Evolutionary conservation across 1,140 invertebrate genomes (phyloP).

Genomic region (Melanaphis sacchari): DNA sequence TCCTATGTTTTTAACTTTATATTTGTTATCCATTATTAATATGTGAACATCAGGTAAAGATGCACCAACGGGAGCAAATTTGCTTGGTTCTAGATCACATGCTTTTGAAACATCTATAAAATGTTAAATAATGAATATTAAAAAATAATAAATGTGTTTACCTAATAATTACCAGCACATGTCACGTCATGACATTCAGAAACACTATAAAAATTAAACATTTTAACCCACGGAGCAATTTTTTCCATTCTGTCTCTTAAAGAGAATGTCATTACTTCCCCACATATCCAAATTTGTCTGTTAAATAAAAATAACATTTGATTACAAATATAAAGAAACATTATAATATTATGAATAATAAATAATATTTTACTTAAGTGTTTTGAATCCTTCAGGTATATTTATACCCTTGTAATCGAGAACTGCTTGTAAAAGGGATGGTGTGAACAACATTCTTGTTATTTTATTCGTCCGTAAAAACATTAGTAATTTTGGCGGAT

Average conservation of each 20-base stretch:
- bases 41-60: constrained; percentile 65
- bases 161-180: constrained; percentile 58
- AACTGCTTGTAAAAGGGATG: constrained; percentile 61
- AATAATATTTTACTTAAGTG: constrained; percentile 59
- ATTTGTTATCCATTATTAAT: constrained; percentile 65
- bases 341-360: neutral
- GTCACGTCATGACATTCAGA: constrained; percentile 62
- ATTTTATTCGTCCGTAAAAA: constrained; percentile 60
- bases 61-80: constrained; percentile 63
- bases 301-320: neutral
- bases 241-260: constrained; percentile 60
- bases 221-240: constrained; percentile 60
- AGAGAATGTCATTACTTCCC: constrained; percentile 61
- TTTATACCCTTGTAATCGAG: constrained; percentile 60
- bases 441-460: constrained; percentile 62
- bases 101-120: constrained; percentile 59
- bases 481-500: constrained; percentile 59
- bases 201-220: constrained; percentile 62
- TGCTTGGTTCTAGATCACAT: constrained; percentile 52
- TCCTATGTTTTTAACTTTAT: constrained; percentile 65
- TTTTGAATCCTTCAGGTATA: constrained; percentile 58
- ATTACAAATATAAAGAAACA: neutral
- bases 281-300: constrained; percentile 61
- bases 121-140: neutral
- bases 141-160: neutral